Evolutionary conservation across 2,888 invertebrate genomes (phyloP), one percentile per base, ranked within the genome.

Genomic region (Phaonia tiefii): DNA sequence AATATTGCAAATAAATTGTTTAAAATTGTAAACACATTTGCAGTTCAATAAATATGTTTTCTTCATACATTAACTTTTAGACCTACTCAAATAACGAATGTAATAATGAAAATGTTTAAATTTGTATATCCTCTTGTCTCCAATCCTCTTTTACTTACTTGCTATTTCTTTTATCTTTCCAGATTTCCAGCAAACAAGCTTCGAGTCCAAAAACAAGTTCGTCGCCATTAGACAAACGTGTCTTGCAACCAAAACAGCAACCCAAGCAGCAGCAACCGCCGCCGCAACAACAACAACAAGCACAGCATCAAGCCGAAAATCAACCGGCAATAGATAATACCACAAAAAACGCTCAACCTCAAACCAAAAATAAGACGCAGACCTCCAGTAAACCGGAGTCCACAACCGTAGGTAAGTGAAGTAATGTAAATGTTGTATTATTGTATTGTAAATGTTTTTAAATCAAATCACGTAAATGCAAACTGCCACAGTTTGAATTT

Each of bases 241-340:
- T 94, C 39, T 89, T 94, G 78, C 94, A 94, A 89, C 94, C 94
- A 87, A 93, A 93, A 86, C 92, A 92, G 88, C 91, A 91, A 81
- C 89, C 90, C 87, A 91, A 84, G 76, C 86, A 85, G 8, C 85
- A 83, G 20, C 85, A 84, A 66, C 0, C 25, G 37, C 70, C 51
- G 49, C 58, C 79, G n/a, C 67, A 75, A 26, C 54, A 78, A 46
- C 75, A 80, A 31, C 80, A 75, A 49, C 58, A 84, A 22, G 63
- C 88, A 91, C 91, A 83, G 88, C 89, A 76, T 69, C 87, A 82
- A 74, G 69, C 25, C 10, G 76, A 81, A 78, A 76, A 72, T 54
- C 81, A 67, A 67, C 71, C 80, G 72, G 69, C 75, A 49, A 72
- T 54, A 56, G 69, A 20, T 73, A 66, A 72, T 58, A 72, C 46